Evolutionary conservation across 2,888 invertebrate genomes (phyloP).

Genomic region (Gibbula magus): DNA sequence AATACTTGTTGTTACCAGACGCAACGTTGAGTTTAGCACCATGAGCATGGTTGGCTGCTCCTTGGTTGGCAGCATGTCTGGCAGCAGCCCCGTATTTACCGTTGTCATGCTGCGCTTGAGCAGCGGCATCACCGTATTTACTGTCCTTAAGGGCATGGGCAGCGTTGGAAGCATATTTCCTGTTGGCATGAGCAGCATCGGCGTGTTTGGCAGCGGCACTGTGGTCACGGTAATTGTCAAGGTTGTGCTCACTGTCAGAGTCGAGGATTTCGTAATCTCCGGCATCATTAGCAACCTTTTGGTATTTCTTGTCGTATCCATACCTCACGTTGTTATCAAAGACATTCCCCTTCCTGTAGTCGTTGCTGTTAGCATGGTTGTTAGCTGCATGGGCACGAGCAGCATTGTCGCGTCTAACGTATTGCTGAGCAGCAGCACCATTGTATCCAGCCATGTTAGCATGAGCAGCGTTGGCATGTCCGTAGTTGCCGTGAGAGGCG

Average conservation of each 20-base stretch:
- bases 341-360: constrained; percentile 31
- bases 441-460: not conserved
- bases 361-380: not conserved
- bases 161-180: constrained; percentile 16
- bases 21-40: not conserved
- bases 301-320: constrained; percentile 39
- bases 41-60: not conserved
- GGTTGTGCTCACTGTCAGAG: constrained; percentile 20
- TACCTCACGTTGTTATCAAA: constrained; percentile 33
- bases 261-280: constrained; percentile 35
- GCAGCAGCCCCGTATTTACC: not conserved
- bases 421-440: not conserved
- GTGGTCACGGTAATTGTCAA: constrained; percentile 34
- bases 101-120: not conserved
- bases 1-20: constrained; percentile 14
- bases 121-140: not conserved
- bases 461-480: not conserved
- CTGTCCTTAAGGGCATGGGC: constrained; percentile 23
- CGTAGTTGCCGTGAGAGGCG: not conserved
- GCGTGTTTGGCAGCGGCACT: not conserved
- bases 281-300: constrained; percentile 31
- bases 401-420: not conserved
- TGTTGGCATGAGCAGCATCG: constrained; percentile 25
- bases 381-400: not conserved
- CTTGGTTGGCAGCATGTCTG: constrained; percentile 1